These are phyloP conservation scores for Spheniscus mendiculus DNA, from an alignment of 2,113 vertebrate species.

Conservation along the genomic window DNA sequence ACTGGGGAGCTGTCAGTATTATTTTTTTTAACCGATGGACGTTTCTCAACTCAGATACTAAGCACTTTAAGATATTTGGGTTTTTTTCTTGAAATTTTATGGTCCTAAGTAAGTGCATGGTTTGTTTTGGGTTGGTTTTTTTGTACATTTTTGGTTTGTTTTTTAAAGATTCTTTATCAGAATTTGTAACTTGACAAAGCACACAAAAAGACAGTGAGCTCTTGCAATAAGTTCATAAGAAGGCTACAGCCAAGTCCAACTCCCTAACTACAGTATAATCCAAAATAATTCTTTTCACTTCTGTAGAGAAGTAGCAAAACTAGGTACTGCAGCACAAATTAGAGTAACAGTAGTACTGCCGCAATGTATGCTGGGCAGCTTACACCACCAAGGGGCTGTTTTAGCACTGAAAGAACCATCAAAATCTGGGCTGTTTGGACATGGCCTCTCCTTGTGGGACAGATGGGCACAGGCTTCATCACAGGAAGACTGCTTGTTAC, in stretches of 20 bases:
- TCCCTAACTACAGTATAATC: neutral
- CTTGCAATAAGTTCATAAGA: neutral
- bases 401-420: neutral
- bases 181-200: neutral
- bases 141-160: neutral
- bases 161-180: neutral
- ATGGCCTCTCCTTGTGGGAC: neutral
- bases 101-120: neutral
- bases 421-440: neutral
- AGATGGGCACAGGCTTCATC: neutral
- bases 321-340: neutral
- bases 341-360: neutral
- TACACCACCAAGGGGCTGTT: neutral
- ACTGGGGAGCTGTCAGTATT: constrained; percentile 27
- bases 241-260: neutral
- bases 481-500: neutral
- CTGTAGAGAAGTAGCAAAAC: neutral
- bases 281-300: neutral
- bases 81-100: neutral
- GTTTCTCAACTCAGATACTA: neutral
- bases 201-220: neutral
- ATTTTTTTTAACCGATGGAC: neutral
- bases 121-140: neutral
- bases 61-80: neutral
- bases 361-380: neutral